Evolutionary conservation across 2,888 invertebrate genomes (phyloP), one percentile per base, ranked within the genome.

Genomic region (Scaptodrosophila latifasciaeformis): DNA sequence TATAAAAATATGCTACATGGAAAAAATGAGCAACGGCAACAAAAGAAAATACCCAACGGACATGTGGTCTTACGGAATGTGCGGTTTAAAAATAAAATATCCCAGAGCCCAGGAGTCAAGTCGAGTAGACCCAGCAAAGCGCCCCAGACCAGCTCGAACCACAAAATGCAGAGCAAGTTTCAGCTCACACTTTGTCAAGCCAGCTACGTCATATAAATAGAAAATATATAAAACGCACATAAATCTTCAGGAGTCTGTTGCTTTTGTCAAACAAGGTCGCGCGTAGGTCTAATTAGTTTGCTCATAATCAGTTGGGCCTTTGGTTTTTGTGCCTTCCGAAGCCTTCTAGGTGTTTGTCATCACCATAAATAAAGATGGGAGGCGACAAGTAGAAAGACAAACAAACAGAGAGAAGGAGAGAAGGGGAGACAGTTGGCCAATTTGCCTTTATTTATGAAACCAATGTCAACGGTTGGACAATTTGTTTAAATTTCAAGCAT

Each of bases 401-500:
- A 30, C 51, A 30, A 42, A 51, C 34, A 52, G 49, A n/a, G n/a
- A n/a, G n/a, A n/a, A 35, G 49, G 39, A 56, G 55, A 56, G 31
- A 62, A 39, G 29, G 17, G 12, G 7, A 39, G 30, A 30, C 48
- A 44, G 46, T 24, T 30, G 55, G 56, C 63, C 64, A 57, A 44
- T 64, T 67, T 59, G 60, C 51, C 56, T 35, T 70, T 70, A 72
- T 79, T 79, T 76, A 79, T 72, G 74, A 60, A 64, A 30, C 39
- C 46, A 49, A 59, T 66, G 65, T 63, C 65, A 67, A 67, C 47
- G 66, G 49, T 54, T 54, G 45, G 34, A 49, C 37, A 56, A 62
- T 70, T 77, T 74, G 68, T 63, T 70, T 79, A 56, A 78, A 62
- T 72, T 76, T 64, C 70, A 67, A 79, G 71, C 67, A 74, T 79